These are phyloP conservation scores for Vulpes ferrilata DNA, from an alignment of 2,113 vertebrate genomes.

Conservation along the genomic window DNA sequence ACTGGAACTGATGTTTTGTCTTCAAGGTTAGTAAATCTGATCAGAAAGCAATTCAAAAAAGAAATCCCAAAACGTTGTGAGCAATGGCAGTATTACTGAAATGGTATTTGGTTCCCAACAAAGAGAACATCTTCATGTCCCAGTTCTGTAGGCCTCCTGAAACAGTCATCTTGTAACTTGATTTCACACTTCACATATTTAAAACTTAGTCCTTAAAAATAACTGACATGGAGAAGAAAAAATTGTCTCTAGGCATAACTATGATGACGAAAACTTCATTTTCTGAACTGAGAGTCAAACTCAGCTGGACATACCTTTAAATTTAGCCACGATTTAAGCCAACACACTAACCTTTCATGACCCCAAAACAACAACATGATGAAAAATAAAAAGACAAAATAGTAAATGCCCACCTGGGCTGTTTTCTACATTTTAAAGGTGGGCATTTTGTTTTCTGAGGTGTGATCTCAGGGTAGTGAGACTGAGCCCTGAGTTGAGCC, in stretches of 20 bases:
- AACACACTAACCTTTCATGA: background rate
- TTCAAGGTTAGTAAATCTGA: background rate
- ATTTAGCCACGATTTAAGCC: background rate
- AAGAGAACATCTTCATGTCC: background rate
- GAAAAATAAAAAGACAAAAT: conserved; percentile 21
- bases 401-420: background rate
- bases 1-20: background rate
- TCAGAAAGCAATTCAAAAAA: background rate
- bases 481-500: too few relatives aligned
- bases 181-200: background rate
- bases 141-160: background rate
- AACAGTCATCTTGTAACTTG: background rate
- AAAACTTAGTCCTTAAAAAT: background rate
- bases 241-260: background rate
- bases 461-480: too few relatives aligned
- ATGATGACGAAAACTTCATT: conserved; percentile 11
- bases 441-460: background rate
- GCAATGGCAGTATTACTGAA: background rate
- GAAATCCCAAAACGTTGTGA: background rate
- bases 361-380: background rate
- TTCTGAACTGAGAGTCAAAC: background rate
- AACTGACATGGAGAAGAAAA: background rate
- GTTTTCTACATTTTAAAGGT: background rate
- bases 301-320: background rate
- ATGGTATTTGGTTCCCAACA: background rate